Base-by-base conservation (phyloP, 2,888 invertebrate genomes). In the Caenorhabditis macrosperma region DNA sequence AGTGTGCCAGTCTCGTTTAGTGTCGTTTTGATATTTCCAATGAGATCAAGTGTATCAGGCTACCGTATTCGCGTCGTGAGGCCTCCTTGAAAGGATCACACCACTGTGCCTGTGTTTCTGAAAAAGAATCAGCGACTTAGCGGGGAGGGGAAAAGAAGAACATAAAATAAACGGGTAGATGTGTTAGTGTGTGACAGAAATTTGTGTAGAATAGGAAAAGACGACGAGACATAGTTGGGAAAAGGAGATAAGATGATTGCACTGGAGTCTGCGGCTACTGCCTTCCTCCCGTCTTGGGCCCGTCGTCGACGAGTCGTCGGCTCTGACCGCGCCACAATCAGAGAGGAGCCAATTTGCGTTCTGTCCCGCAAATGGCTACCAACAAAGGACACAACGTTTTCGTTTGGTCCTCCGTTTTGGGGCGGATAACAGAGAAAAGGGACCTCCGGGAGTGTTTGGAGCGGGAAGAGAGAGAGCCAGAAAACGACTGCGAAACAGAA, bases 311-410 rank as follows among this genome's bases (percentile, higher is more conserved):
- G 26, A 28, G 35, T 46, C 54, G 33, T 46, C 26, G 38, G 52
- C 50, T 52, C 35, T 41, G 59, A 52, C 67, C 52, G 67, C 59
- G 67, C 75, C 67, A 67, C 75, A 75, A 75, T 75, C 75, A 75
- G 75, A 67, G 69, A 63, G 57, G 77, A 63, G 63, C 69, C 68
- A 68, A 77, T 77, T 69, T 68, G 77, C 50, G 68, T 69, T 77
- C 61, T 69, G 68, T 22, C 61, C 54, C 63, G 66, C 74, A 74
- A 74, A 64, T 74, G 57, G 64, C 74, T 64, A 15, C 57, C 55
- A 63, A 74, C 74, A 64, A 74, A 74, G 74, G 74, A 63, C 74
- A 74, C 64, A 74, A 38, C 48, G 63, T 64, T 74, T 74, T 74
- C 60, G 64, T 64, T 64, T n/a, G n/a, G n/a, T n/a, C n/a, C n/a